Evolutionary conservation across 2,888 invertebrate genomes (phyloP).

Genomic region (Acronicta alni): DNA sequence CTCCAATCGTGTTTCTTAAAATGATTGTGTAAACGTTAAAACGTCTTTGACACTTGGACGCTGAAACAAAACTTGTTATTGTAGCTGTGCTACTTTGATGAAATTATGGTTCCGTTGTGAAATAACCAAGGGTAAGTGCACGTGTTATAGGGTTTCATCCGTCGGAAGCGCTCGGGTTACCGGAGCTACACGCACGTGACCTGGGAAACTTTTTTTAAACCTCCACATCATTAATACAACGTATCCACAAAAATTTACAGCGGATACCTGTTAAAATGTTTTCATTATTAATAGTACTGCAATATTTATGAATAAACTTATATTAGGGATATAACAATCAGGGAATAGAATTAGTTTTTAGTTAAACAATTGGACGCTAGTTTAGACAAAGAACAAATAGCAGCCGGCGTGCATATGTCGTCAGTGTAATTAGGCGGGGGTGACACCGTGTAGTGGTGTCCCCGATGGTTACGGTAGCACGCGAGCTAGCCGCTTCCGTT

Average conservation of each 20-base stretch:
- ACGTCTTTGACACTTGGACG: conserved; percentile 20
- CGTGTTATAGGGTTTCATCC: conserved; percentile 74
- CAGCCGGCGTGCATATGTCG: conserved; percentile 72
- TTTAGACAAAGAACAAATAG: conserved; percentile 59
- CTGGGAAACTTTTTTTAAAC: conserved; percentile 71
- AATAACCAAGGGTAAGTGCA: conserved; percentile 58
- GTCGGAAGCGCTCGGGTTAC: conserved; percentile 80
- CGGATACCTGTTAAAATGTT: conserved; percentile 56
- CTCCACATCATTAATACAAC: conserved; percentile 66
- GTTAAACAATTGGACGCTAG: conserved; percentile 13
- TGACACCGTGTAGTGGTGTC: conserved; percentile 72
- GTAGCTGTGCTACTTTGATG: conserved; percentile 18
- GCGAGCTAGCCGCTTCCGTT: conserved; percentile 81
- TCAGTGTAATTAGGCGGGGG: conserved; percentile 66
- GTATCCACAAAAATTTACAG: conserved; percentile 63
- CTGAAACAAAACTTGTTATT: conserved; percentile 32
- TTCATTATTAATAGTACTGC: conserved; percentile 40
- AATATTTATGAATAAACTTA: conserved; percentile 20
- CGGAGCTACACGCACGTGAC: conserved; percentile 76
- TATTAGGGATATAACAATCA: conserved; percentile 14
- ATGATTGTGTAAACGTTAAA: conserved; percentile 20
- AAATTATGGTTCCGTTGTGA: conserved; percentile 38
- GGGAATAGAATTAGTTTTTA: conserved; percentile 14
- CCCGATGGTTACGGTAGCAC: conserved; percentile 81
- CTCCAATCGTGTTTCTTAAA: conserved; percentile 5